Evolutionary conservation across 2,888 invertebrate genomes (phyloP), one percentile per base, ranked within the genome.

Genomic region (Aradus depressus): DNA sequence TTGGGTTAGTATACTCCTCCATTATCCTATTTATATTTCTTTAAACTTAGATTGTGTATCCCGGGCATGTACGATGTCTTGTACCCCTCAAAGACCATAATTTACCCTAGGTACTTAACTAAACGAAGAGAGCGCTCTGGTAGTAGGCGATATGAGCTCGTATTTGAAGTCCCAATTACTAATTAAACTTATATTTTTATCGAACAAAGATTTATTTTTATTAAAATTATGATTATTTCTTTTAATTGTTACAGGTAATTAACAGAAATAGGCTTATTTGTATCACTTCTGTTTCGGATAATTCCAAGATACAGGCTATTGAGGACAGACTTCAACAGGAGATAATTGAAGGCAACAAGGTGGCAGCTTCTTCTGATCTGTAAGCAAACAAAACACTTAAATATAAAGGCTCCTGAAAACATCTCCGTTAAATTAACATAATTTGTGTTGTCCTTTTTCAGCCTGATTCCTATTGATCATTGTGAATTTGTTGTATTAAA

Each of bases 401-500:
- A 35, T 35, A 16, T 35, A 10, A 5, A 35, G n/a, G 35, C 16
- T 6, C 16, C 18, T 10, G 6, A 14, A 10, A 6, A 35, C 12
- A 14, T 14, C 14, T 10, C 35, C 35, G 6, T 10, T 16, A 18
- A 25, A 25, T 43, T 12, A 32, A 25, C 4, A 34, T 44, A n/a
- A n/a, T 37, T 38, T 38, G 16, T 51, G n/a, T 23, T n/a, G 51
- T 52, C 44, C 12, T 41, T 18, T 42, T 53, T 34, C 26, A 59
- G 54, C 47, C 69, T 81, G 43, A 70, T 91, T 56, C 75, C 81
- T 1, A 80, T 95, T 56, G 81, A 89, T 64, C 83, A 87, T 67
- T 91, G 91, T 63, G 91, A 95, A 67, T 72, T 96, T 61, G 85
- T 92, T 0, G 79, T 95, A 51, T 76, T 96, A 31, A 92, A 93